Evolutionary conservation across 2,113 vertebrate genomes (phyloP), one percentile per base, ranked within the genome.

Genomic region (Scomber japonicus): DNA sequence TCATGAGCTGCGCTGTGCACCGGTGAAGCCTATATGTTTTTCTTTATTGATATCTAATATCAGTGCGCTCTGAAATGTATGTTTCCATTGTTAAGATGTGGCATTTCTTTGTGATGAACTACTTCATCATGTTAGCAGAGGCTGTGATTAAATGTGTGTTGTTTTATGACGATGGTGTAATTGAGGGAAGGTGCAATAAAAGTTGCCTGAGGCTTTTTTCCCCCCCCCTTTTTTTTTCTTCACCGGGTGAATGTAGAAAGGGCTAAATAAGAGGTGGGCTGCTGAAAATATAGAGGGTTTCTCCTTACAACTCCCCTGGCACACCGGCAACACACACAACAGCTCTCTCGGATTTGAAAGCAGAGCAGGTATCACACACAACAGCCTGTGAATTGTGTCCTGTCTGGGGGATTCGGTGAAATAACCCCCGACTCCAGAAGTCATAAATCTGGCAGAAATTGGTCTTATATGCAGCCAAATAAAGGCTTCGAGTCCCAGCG

Each of bases 381-480:
- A 66, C 70, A 65, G 85, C 79, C 63, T 27, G 57, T 92, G 89
- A 92, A 84, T 88, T 83, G 88, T 80, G 87, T 80, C 83, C 89
- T 76, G 87, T 89, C 89, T 82, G 64, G 89, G 89, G 89, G 90
- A 93, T 81, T 91, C 50, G 46, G 68, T 64, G 85, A 90, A 92
- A 90, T 82, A 91, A 87, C 84, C 87, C 87, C 35, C 27, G 78
- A 89, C 82, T 85, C 65, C 81, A 86, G 75, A 78, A 83, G 89
- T 91, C 92, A 91, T 94, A 93, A 92, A 94, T 94, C 89, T 90
- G 91, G 78, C 81, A 82, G 89, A 88, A 92, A 94, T 90, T 92
- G 90, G 89, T 89, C 91, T 91, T 87, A 81, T 85, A 88, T 61
- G 82, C 14, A 30, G 67, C 79, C 86, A 88, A 92, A 90, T 91